A percentile compares a stretch with the other conserved stretches of the same genome.
phyloP scores from a whole-genome alignment of 2,797 vertebrate genomes.

The Borostomias antarcticus region DNA sequence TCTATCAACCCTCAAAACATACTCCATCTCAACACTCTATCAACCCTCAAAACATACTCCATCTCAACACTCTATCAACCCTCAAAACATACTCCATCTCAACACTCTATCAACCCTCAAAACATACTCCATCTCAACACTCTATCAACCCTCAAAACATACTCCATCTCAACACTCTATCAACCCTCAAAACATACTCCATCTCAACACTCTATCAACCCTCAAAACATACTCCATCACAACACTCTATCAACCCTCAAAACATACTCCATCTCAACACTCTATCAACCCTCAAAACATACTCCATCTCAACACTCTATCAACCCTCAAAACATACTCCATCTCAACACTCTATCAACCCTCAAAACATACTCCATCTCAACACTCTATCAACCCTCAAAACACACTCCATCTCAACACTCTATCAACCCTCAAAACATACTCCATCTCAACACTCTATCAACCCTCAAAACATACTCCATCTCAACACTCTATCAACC shows the following conservation, averaged over 20 bases:
- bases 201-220: conserved; percentile 19
- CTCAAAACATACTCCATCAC: conserved; percentile 29
- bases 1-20: conserved; percentile 23
- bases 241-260: conserved; percentile 2
- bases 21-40: conserved; percentile 26
- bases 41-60: not conserved
- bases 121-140: conserved; percentile 26
- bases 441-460: conserved; percentile 26
- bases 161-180: not conserved
- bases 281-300: conserved; percentile 23
- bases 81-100: conserved; percentile 32
- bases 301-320: conserved; percentile 22
- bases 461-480: not conserved
- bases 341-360: conserved; percentile 18
- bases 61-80: not conserved
- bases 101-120: conserved; percentile 20
- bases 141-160: not conserved
- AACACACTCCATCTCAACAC: conserved; percentile 29
- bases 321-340: conserved; percentile 25
- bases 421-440: conserved; percentile 23
- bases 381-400: not conserved
- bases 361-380: not conserved
- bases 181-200: conserved; percentile 29
- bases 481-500: not conserved
- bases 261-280: not conserved